A percentile compares a stretch with the other conserved stretches of the same genome.
Evolutionary conservation across 2,113 vertebrate species (phyloP).

Genomic region (Pterocles burchelli): DNA sequence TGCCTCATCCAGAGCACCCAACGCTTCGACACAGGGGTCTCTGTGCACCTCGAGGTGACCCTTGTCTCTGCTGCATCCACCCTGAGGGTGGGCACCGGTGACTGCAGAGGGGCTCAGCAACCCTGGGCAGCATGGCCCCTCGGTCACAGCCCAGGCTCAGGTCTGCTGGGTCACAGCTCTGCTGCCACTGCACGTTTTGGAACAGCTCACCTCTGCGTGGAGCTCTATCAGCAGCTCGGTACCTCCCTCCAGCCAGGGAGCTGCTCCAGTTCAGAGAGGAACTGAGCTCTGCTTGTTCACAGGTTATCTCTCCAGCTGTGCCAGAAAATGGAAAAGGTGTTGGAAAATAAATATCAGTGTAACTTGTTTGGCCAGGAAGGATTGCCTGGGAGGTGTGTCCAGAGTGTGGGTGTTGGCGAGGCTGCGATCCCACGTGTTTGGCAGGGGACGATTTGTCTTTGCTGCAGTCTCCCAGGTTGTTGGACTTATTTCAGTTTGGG

Average conservation of each 20-base stretch:
- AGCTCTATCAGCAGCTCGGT: neutral
- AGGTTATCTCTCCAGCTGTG: neutral
- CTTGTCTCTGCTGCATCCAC: neutral
- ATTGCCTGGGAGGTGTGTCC: neutral
- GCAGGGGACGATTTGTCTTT: neutral
- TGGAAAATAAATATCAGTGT: neutral
- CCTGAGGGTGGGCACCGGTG: neutral
- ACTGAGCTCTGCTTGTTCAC: neutral
- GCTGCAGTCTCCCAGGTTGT: neutral
- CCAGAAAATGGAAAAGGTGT: neutral
- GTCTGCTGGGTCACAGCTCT: neutral
- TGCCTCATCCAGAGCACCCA: neutral
- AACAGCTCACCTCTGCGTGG: neutral
- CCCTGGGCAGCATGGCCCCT: neutral
- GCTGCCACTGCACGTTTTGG: fast-evolving
- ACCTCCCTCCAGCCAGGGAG: neutral
- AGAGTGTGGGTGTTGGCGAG: neutral
- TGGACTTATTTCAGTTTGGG: neutral
- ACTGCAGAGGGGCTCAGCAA: neutral
- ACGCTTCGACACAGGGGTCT: fast-evolving
- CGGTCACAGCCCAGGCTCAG: neutral
- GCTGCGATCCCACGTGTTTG: fast-evolving
- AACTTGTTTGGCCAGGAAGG: neutral
- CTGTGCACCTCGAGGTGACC: neutral
- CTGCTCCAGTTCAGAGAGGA: neutral